Percentiles rank a stretch among this genome's conserved stretches.
phyloP scores from a whole-genome alignment of 2,113 vertebrate genomes.

The Corythoichthys haematopterus region DNA sequence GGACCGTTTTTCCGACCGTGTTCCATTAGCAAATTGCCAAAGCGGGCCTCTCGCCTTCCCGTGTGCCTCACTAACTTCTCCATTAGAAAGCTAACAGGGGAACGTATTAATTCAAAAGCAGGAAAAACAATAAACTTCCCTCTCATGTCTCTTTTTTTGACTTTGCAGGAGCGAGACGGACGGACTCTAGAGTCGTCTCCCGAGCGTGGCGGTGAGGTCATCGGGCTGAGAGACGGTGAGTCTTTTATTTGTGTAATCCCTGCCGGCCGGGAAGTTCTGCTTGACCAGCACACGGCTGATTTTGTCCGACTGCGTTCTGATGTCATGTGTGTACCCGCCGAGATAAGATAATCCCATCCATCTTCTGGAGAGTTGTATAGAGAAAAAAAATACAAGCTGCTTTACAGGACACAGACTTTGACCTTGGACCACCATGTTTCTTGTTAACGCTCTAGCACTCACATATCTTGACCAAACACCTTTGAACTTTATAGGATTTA shows the following conservation, averaged over 20 bases:
- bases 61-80: slow-evolving; percentile 30
- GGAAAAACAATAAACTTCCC: slow-evolving; percentile 59
- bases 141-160: slow-evolving; percentile 33
- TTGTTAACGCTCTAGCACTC: background rate
- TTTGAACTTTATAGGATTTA: background rate
- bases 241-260: slow-evolving; percentile 50
- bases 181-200: slow-evolving; percentile 42
- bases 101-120: slow-evolving; percentile 56
- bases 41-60: slow-evolving; percentile 21
- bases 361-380: background rate
- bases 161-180: slow-evolving; percentile 38
- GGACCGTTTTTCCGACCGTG: slow-evolving; percentile 42
- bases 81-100: slow-evolving; percentile 59
- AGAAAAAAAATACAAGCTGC: background rate
- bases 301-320: slow-evolving; percentile 27
- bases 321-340: slow-evolving; percentile 14
- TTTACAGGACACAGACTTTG: background rate
- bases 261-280: slow-evolving; percentile 28
- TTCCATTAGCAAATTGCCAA: slow-evolving; percentile 76
- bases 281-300: slow-evolving; percentile 20
- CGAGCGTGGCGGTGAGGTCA: slow-evolving; percentile 37
- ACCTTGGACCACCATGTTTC: slow-evolving; percentile 4
- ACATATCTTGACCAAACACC: background rate
- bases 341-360: background rate
- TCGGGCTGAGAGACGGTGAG: slow-evolving; percentile 43